phyloP scores from a whole-genome alignment of 2,113 vertebrate genomes.

The Nothoprocta perdicaria region DNA sequence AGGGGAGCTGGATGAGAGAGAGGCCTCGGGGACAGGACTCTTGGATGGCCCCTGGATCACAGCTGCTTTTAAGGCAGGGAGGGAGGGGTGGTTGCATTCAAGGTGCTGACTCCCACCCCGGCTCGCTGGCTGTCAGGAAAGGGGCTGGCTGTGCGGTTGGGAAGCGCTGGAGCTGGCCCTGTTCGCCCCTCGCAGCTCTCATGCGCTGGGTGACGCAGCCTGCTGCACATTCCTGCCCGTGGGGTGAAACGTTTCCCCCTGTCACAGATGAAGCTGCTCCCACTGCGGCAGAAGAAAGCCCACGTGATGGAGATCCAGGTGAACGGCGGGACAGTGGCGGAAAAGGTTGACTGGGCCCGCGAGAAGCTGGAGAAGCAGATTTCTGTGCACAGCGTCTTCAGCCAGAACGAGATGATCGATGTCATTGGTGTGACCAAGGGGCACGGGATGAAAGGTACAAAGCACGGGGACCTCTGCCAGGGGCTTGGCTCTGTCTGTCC shows the following conservation, averaged over 20 bases:
- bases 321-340: constrained; percentile 79
- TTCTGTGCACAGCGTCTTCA: constrained; percentile 76
- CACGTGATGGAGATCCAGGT: constrained; percentile 86
- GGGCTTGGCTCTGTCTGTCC: not conserved
- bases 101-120: not conserved
- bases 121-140: not conserved
- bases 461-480: not conserved
- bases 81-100: not conserved
- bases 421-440: constrained; percentile 85
- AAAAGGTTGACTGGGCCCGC: constrained; percentile 84
- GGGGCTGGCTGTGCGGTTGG: not conserved
- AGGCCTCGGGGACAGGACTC: not conserved
- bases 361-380: constrained; percentile 83
- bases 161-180: not conserved
- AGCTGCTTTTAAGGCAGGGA: not conserved
- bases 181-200: not conserved
- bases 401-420: constrained; percentile 82
- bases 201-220: not conserved
- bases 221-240: fast-evolving
- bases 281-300: constrained; percentile 83
- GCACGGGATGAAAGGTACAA: constrained; percentile 81
- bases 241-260: fast-evolving
- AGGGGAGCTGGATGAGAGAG: not conserved
- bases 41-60: not conserved
- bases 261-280: constrained; percentile 81